phyloP scores from a whole-genome alignment of 2,888 invertebrate species.

The Auanema freiburgensis region DNA sequence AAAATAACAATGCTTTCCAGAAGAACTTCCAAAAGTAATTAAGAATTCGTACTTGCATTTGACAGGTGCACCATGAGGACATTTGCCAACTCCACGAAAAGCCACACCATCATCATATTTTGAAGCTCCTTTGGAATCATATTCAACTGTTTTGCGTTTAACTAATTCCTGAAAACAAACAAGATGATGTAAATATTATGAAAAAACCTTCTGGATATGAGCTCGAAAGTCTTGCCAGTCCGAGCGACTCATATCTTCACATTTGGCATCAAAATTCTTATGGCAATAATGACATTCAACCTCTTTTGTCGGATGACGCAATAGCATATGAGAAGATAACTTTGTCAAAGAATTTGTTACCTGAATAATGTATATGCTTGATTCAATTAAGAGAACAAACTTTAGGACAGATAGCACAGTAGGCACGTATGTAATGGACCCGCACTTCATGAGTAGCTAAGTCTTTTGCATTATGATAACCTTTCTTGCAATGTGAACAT shows the following conservation, averaged over 20 bases:
- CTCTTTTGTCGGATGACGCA: conserved; percentile 10
- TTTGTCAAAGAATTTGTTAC: background rate
- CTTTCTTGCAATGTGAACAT: too few species aligned
- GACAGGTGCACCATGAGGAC: conserved; percentile 39
- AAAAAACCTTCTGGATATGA: conserved; percentile 21
- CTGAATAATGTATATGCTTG: background rate
- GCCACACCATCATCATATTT: conserved; percentile 7
- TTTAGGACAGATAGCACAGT: conserved; percentile 27
- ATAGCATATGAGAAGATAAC: conserved; percentile 8
- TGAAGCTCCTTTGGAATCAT: conserved; percentile 4
- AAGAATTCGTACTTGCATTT: conserved; percentile 31
- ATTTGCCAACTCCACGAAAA: conserved; percentile 34
- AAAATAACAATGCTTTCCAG: background rate
- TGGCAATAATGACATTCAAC: conserved; percentile 5
- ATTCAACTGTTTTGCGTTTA: conserved; percentile 23
- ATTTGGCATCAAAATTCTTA: background rate
- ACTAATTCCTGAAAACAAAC: conserved; percentile 25
- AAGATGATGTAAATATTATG: too few species aligned
- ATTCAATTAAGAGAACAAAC: conserved; percentile 9
- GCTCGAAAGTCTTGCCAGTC: conserved; percentile 24
- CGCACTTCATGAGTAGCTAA: conserved; percentile 26
- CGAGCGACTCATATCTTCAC: background rate
- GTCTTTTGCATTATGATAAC: too few species aligned
- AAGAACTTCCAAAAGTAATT: background rate
- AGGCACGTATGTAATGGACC: conserved; percentile 16